Percentiles rank a stretch among this genome's conserved stretches.
Conservation (phyloP, 2,797 vertebrate species). For the Eulemur coronatus region DNA sequence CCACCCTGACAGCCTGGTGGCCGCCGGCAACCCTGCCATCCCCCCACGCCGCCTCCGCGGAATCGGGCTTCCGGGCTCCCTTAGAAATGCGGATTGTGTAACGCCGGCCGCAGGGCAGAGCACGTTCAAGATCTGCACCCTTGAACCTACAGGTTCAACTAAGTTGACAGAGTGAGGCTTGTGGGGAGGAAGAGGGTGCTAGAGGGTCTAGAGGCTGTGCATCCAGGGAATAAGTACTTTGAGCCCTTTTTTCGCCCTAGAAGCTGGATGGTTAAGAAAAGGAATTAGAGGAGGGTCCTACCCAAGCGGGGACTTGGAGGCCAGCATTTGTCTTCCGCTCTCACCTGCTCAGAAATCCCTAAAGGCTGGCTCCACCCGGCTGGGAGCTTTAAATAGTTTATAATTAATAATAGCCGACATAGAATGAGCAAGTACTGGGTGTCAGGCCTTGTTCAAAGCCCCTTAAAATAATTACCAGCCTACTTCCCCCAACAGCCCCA, state of each 20-base stretch:
- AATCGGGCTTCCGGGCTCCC: neutral
- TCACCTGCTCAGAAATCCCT: neutral
- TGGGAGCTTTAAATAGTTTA: neutral
- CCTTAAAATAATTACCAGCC: neutral
- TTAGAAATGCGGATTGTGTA: constrained; percentile 45
- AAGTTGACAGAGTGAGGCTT: neutral
- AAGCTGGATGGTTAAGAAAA: neutral
- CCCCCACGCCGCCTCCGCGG: neutral
- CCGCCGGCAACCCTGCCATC: neutral
- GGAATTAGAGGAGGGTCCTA: neutral
- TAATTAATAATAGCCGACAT: neutral
- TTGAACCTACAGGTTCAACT: neutral
- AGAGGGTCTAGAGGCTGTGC: neutral
- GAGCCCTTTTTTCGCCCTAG: neutral
- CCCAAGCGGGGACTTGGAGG: neutral
- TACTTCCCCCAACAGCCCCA: neutral
- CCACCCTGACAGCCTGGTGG: neutral
- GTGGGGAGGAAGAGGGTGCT: too few relatives aligned
- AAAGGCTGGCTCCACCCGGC: neutral
- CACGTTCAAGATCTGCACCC: neutral
- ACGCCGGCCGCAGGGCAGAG: neutral
- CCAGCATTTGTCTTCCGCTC: neutral
- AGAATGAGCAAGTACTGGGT: neutral
- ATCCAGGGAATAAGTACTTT: too few relatives aligned
- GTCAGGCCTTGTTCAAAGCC: neutral